Evolutionary conservation across 2,113 vertebrate species (phyloP).

Genomic region (Calidris pygmaea): DNA sequence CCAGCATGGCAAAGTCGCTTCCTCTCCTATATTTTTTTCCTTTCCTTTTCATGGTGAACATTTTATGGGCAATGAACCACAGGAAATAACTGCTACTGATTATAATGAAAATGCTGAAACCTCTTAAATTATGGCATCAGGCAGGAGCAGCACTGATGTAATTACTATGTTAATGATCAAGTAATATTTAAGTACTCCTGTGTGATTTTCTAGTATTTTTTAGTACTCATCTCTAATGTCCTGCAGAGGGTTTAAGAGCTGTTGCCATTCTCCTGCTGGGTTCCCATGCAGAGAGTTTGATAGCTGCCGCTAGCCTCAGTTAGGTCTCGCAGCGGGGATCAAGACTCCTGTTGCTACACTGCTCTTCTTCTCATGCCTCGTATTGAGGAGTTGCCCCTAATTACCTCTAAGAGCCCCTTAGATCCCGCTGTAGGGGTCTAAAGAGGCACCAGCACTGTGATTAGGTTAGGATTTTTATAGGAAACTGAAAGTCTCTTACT

Average conservation of each 20-base stretch:
- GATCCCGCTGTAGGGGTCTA: neutral
- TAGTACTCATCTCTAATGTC: conserved; percentile 48
- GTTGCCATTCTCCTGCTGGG: conserved; percentile 47
- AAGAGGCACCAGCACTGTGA: neutral
- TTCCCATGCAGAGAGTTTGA: conserved; percentile 26
- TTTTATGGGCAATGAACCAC: conserved; percentile 54
- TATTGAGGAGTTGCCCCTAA: neutral
- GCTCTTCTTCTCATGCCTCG: neutral
- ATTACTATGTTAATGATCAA: conserved; percentile 70
- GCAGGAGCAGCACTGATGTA: conserved; percentile 48
- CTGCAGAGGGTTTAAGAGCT: conserved; percentile 60
- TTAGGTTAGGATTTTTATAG: neutral
- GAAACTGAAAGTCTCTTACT: neutral
- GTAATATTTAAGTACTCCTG: conserved; percentile 68
- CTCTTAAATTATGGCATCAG: conserved; percentile 53
- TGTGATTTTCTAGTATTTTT: conserved; percentile 63
- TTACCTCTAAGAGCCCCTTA: neutral
- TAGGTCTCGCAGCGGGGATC: neutral
- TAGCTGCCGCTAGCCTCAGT: neutral
- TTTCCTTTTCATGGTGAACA: neutral
- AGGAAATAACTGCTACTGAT: conserved; percentile 53
- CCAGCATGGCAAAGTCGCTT: neutral
- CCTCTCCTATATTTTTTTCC: neutral
- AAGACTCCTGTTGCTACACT: neutral
- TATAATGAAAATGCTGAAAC: conserved; percentile 63